These are phyloP conservation scores for Branchinecta lynchi DNA, from an alignment of 1,140 invertebrate species.

Conservation along the genomic window DNA sequence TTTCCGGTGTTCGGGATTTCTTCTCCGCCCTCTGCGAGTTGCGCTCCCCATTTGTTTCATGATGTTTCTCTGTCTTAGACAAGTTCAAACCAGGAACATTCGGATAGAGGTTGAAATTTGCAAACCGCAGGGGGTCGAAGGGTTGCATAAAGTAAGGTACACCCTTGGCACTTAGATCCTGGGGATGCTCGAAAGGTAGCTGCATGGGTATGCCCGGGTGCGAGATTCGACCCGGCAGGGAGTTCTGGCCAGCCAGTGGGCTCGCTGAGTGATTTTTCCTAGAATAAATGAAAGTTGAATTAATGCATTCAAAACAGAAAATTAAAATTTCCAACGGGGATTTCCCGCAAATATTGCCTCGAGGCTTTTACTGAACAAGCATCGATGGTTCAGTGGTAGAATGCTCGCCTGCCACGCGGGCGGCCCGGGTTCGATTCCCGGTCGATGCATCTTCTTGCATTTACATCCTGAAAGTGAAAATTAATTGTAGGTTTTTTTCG, in stretches of 20 bases:
- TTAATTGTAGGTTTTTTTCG: no score
- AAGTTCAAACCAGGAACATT: not conserved
- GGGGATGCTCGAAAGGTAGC: not conserved
- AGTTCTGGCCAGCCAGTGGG: no score
- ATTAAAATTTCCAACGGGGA: no score
- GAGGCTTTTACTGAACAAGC: slow-evolving; percentile 23
- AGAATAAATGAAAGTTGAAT: no score
- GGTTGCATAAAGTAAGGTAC: not conserved
- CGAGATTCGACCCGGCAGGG: no score
- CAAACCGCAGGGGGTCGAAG: not conserved
- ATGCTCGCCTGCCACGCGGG: slow-evolving; percentile 83
- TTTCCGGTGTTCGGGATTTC: not conserved
- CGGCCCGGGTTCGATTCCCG: slow-evolving; percentile 77
- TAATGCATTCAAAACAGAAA: no score
- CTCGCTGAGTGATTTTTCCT: no score
- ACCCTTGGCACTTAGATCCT: not conserved
- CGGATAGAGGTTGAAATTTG: not conserved
- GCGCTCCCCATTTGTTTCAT: not conserved
- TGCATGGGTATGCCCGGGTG: no score
- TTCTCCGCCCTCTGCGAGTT: not conserved
- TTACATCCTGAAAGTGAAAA: no score
- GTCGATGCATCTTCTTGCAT: slow-evolving; percentile 44
- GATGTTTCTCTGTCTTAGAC: not conserved
- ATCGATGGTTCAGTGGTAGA: slow-evolving; percentile 81
- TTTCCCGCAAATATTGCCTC: no score